phyloP scores from a whole-genome alignment of 1,140 invertebrate genomes.

The Neodiprion lecontei region DNA sequence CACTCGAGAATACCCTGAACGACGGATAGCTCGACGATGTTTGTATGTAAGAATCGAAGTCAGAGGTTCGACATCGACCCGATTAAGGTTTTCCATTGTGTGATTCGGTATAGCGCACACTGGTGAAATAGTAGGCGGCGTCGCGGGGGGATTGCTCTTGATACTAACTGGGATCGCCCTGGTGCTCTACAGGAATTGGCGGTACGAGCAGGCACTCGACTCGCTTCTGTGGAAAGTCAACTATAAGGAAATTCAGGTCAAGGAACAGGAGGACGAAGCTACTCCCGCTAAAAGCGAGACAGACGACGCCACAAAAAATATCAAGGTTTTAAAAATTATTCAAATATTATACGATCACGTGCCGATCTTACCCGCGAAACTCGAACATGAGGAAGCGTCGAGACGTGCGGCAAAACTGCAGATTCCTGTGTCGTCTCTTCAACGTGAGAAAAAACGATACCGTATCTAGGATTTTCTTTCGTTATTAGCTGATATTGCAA shows the following conservation, averaged over 20 bases:
- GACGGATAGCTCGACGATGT: too few relatives aligned
- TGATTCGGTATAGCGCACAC: slow-evolving; percentile 72
- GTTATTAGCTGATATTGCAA: too few relatives aligned
- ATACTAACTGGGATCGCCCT: slow-evolving; percentile 73
- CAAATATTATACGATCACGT: slow-evolving; percentile 15
- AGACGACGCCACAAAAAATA: slow-evolving; percentile 8
- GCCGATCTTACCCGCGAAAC: too few relatives aligned
- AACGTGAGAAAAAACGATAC: not conserved
- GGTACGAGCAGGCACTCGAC: slow-evolving; percentile 94
- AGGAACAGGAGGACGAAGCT: slow-evolving; percentile 56
- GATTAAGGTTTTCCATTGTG: not conserved
- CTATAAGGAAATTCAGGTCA: slow-evolving; percentile 83
- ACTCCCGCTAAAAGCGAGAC: slow-evolving; percentile 9
- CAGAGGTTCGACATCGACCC: too few relatives aligned
- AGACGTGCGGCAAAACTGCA: not conserved
- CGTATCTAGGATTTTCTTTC: too few relatives aligned
- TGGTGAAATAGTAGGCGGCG: slow-evolving; percentile 79
- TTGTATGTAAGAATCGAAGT: too few relatives aligned
- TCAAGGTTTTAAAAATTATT: slow-evolving; percentile 39
- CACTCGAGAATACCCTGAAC: too few relatives aligned
- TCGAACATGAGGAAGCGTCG: slow-evolving; percentile 32
- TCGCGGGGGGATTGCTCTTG: slow-evolving; percentile 77
- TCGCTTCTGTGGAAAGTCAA: slow-evolving; percentile 96
- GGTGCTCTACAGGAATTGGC: slow-evolving; percentile 87
- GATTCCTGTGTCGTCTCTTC: not conserved